Evolutionary conservation across 1,140 invertebrate genomes (phyloP).

Genomic region (Melitaea cinxia): DNA sequence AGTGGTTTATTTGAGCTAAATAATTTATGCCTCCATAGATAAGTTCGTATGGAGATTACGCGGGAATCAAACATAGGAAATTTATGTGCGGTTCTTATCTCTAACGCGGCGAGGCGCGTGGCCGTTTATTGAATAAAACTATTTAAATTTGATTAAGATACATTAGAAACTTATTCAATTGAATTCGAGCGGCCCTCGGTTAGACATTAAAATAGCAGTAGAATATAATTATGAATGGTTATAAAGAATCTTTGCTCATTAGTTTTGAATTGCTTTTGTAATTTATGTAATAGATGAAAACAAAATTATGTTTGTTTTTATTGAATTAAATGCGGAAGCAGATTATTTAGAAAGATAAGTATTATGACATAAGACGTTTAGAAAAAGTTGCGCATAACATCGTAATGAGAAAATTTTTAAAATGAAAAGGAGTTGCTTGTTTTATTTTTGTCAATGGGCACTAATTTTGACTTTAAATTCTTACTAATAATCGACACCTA

Average conservation of each 20-base stretch:
- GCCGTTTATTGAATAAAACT: conserved; percentile 59
- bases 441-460: no score
- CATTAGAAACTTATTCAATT: conserved; percentile 56
- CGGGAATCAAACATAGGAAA: conserved; percentile 66
- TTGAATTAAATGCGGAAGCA: not conserved
- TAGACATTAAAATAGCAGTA: conserved; percentile 32
- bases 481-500: no score
- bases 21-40: conserved; percentile 73
- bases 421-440: no score
- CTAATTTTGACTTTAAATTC: no score
- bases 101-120: conserved; percentile 58
- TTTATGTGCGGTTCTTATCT: conserved; percentile 70
- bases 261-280: conserved; percentile 26
- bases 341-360: not conserved
- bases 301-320: not conserved
- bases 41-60: conserved; percentile 65
- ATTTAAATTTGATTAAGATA: conserved; percentile 61
- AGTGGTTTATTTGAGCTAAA: conserved; percentile 61
- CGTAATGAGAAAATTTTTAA: no score
- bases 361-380: no score
- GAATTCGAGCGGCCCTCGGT: conserved; percentile 30
- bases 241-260: conserved; percentile 21
- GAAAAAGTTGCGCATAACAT: no score
- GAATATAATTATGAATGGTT: conserved; percentile 40
- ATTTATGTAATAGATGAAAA: conserved; percentile 15